Base-by-base conservation (phyloP, 2,797 vertebrate species). In the Myotis vivesi region DNA sequence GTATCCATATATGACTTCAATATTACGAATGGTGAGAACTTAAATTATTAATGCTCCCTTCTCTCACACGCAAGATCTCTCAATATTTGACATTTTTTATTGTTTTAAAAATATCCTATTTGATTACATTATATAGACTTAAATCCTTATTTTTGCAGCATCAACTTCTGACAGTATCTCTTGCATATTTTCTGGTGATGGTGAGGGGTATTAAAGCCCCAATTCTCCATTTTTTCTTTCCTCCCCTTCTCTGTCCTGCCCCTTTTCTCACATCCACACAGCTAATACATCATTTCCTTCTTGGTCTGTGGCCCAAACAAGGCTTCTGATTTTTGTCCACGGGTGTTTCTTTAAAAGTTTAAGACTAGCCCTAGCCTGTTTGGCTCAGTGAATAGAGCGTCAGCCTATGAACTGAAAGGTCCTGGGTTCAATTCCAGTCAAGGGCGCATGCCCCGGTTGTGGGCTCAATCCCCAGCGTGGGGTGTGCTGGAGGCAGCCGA, bases 311-410 rank as follows among this genome's bases (percentile, higher is more conserved):
- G 28, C 28, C 79, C 69, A 92, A 80, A 25, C 64, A 95, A 92
- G 38, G 25, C 28, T 80, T 92, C 77, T 93, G 38, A 28, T 57
- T 87, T 93, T 76, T 72, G 28, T 64, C 53, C 46, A 91, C 16
- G 87, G 33, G 36, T 77, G 83, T 92, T 73, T 20, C 92, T 95
- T 95, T 89, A 66, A n/a, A 66, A 36, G n/a, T 19, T 73, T 76
- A 88, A 95, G 91, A 55, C 72, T 62, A 92, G 91, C 6, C 1
- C 59, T 62, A 62, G 28, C 49, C 16, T 5, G 49, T 51, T 51
- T 51, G 4, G 5, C 15, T 51, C 49, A 51, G 49, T 51, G 49
- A 15, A 16, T 62, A 62, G 25, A 62, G 28, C 13, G 0, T 30
- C 59, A 30, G 59, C 59, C 28, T 62, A 28, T 13, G 30, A 12